A percentile compares a stretch with the other conserved stretches of the same genome.
phyloP scores from a whole-genome alignment of 2,113 vertebrate species.

The Henicopernis longicauda region DNA sequence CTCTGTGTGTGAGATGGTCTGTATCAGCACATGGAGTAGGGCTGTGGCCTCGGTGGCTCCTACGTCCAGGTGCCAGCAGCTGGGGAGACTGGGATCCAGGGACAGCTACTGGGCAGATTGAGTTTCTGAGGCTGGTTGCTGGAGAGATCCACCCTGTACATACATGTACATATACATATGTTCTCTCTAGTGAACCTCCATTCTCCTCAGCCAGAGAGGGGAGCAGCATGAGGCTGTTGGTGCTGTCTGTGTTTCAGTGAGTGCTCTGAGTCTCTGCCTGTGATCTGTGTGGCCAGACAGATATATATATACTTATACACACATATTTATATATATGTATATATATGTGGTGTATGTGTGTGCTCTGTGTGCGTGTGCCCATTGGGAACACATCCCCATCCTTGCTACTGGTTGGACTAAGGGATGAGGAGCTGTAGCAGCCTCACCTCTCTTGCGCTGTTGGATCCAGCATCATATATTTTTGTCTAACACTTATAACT shows the following conservation, averaged over 20 bases:
- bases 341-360: neutral
- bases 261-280: neutral
- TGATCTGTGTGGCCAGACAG: neutral
- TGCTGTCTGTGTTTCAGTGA: neutral
- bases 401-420: neutral
- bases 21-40: neutral
- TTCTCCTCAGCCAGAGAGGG: neutral
- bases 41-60: neutral
- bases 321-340: too few relatives aligned
- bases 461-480: neutral
- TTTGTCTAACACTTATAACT: neutral
- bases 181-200: neutral
- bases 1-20: too few relatives aligned
- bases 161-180: neutral
- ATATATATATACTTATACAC: too few relatives aligned
- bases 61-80: neutral
- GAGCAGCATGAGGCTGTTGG: neutral
- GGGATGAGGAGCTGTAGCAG: neutral
- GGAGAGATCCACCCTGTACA: neutral
- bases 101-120: neutral
- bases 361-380: accelerated
- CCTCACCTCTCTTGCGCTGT: neutral
- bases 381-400: neutral
- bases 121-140: neutral
- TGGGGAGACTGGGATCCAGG: neutral